These are phyloP conservation scores for Campopleginae sp. DNA, from an alignment of 2,888 invertebrate genomes.

Conservation along the genomic window DNA sequence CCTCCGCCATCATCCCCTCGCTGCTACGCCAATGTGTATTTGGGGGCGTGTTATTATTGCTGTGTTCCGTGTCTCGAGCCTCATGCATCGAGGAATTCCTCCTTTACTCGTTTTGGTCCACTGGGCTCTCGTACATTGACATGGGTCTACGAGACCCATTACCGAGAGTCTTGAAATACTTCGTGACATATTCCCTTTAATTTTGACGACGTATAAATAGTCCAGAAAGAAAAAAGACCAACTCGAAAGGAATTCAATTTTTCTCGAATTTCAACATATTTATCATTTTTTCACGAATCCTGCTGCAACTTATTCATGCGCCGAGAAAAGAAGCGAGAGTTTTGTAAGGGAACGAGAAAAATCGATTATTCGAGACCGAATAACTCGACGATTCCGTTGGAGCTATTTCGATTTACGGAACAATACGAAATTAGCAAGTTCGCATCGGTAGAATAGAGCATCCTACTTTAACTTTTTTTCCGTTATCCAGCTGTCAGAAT, in stretches of 20 bases:
- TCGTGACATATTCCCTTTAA: too few relatives aligned
- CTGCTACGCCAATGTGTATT: not conserved
- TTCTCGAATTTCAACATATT: constrained; percentile 26
- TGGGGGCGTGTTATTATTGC: not conserved
- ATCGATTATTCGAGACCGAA: not conserved
- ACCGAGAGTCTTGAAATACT: too few relatives aligned
- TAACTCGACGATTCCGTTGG: not conserved
- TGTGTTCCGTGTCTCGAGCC: not conserved
- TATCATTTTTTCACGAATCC: constrained; percentile 1
- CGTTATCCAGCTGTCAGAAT: not conserved
- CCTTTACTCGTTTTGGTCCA: not conserved
- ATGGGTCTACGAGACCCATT: not conserved
- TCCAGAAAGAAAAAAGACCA: constrained; percentile 26
- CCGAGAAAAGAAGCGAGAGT: not conserved
- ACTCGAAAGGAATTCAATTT: not conserved
- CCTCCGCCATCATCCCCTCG: not conserved
- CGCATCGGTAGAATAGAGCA: not conserved
- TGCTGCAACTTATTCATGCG: not conserved
- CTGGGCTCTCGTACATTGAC: not conserved
- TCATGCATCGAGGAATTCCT: not conserved
- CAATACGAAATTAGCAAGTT: not conserved
- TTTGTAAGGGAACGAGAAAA: not conserved
- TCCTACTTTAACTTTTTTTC: not conserved
- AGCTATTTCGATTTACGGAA: not conserved
- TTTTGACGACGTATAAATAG: constrained; percentile 38